Base-by-base conservation (phyloP, 2,113 vertebrate genomes). In the Prionailurus viverrinus region DNA sequence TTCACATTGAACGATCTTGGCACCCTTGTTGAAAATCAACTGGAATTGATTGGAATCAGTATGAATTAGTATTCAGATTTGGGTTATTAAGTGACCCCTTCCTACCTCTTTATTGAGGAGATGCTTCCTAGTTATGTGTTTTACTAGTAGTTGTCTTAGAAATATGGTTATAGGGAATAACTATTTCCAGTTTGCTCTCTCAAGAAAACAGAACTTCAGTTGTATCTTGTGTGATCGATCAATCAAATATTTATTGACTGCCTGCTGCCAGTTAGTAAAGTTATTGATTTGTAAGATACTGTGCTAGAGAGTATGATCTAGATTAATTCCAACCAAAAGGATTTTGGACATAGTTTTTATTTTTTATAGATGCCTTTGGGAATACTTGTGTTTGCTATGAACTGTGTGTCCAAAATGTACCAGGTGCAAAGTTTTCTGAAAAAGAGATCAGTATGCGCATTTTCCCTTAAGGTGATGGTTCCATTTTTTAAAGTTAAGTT, bases 271-370 rank as follows among this genome's bases (percentile, higher is more conserved):
- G 21, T 93, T 94, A 89, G 51, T 58, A 51, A 93, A 87, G 74
- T 68, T 88, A 90, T 33, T 94, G 33, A 79, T 79, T 91, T 88
- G 10, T 53, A 55, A 89, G 95, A 83, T 83, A 39, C 3, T 95
- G 7, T 66, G 69, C 63, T 83, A 39, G 53, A 89, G 36, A 83
- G 16, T 76, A 16, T 78, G 73, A 69, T 87, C 36, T 96, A 87
- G 69, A 94, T 65, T 94, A 80, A 89, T 80, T 90, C 63, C 45
- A 93, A 66, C 39, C 53, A 53, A 73, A 92, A 83, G 71, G 5
- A 61, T n/a, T 87, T 97, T 96, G 83, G 55, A 21, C 29, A 29
- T 94, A 53, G n/a, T 71, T 94, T 94, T 83, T 68, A 83, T 71
- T 94, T 78, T 31, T 95, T 86, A n/a, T 91, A 55, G 48, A 55